Conservation (phyloP, 2,888 invertebrate genomes). For the Meiosimyza platycephala region DNA sequence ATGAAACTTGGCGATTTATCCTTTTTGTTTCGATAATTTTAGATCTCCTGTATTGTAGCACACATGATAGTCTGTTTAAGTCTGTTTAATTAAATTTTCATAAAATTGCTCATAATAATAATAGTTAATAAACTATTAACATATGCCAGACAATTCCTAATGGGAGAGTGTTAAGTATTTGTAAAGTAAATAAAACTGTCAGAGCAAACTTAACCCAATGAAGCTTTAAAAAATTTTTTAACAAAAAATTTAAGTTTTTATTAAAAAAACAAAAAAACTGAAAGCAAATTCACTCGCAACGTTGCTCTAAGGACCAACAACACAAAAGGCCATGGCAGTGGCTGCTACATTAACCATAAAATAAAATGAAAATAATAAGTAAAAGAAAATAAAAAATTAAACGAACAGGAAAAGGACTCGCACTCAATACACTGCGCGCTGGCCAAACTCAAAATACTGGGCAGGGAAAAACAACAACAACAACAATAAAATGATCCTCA, state of each 20-base stretch:
- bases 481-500: conserved; percentile 59
- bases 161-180: background rate
- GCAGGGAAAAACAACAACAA: conserved; percentile 23
- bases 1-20: too few relatives aligned
- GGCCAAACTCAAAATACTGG: conserved; percentile 21
- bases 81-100: too few relatives aligned
- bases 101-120: too few relatives aligned
- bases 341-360: conserved; percentile 21
- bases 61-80: too few relatives aligned
- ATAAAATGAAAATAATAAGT: conserved; percentile 7
- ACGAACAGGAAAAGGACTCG: conserved; percentile 16
- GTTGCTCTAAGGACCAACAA: conserved; percentile 21
- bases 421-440: conserved; percentile 32
- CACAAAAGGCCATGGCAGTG: conserved; percentile 15
- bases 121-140: too few relatives aligned
- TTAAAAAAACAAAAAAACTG: conserved; percentile 14
- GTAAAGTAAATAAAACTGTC: background rate
- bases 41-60: too few relatives aligned
- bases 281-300: conserved; percentile 16
- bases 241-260: background rate
- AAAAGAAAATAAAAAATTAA: background rate
- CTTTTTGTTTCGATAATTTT: too few relatives aligned
- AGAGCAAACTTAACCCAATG: conserved; percentile 1
- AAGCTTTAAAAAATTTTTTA: background rate
- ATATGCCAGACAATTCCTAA: too few relatives aligned